A percentile compares a stretch with the other conserved stretches of the same genome.
Conservation (phyloP, 2,797 vertebrate species). For the Carcharodon carcharias region DNA sequence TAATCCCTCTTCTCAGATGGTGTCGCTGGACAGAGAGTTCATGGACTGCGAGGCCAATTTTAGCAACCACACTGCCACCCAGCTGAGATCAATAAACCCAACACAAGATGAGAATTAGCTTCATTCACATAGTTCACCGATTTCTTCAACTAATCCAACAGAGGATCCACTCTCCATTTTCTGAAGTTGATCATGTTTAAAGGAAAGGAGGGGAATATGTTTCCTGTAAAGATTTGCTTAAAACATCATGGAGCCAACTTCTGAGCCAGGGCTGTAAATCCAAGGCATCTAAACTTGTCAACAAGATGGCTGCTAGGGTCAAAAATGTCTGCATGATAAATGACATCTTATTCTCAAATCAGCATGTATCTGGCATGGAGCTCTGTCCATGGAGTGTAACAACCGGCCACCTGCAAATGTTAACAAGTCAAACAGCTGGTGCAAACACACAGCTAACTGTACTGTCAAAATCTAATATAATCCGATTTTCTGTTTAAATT, state of each 20-base stretch:
- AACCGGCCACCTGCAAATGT: not conserved
- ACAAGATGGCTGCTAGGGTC: not conserved
- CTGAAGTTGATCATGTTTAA: not conserved
- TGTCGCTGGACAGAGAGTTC: not conserved
- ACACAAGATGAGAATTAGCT: not conserved
- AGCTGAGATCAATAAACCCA: not conserved
- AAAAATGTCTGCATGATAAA: not conserved
- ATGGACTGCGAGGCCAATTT: not conserved
- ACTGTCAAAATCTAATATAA: not conserved
- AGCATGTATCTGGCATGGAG: not conserved
- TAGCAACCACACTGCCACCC: not conserved
- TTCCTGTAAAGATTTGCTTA: not conserved
- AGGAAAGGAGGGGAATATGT: too few relatives aligned
- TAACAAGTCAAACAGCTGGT: slow-evolving; percentile 12
- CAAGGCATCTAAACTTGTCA: not conserved
- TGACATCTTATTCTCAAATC: not conserved
- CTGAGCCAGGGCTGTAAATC: not conserved
- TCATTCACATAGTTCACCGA: not conserved
- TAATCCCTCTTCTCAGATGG: not conserved
- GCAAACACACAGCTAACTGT: not conserved
- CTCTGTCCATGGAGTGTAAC: not conserved
- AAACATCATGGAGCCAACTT: not conserved
- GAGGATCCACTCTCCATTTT: not conserved
- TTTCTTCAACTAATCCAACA: not conserved
- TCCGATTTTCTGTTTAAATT: not conserved